Conservation (phyloP, 2,113 vertebrate genomes). For the Anser cygnoides region DNA sequence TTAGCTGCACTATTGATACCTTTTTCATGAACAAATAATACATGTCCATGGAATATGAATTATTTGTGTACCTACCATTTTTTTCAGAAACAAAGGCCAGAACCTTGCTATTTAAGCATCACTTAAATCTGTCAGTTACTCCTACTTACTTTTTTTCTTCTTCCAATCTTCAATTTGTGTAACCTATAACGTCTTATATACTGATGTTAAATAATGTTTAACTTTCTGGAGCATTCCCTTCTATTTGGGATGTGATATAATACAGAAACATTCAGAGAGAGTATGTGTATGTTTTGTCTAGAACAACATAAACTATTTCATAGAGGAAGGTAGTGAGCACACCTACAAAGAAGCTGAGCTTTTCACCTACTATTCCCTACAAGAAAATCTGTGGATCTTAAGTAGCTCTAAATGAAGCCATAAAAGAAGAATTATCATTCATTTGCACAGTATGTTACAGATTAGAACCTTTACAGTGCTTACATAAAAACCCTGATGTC, state of each 20-base stretch:
- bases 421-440: background rate
- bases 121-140: background rate
- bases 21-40: background rate
- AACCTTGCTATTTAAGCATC: background rate
- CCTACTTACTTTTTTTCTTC: background rate
- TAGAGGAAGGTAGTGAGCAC: background rate
- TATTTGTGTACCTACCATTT: background rate
- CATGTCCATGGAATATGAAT: background rate
- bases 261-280: background rate
- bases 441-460: background rate
- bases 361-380: background rate
- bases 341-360: background rate
- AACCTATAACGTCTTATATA: background rate
- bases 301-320: background rate
- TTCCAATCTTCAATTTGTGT: background rate
- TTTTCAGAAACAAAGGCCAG: background rate
- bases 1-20: background rate
- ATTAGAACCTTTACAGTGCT: background rate
- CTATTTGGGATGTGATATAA: background rate
- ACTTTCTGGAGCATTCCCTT: background rate
- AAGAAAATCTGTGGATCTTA: background rate
- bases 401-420: background rate
- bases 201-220: background rate
- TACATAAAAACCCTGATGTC: background rate
- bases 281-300: background rate